Evolutionary conservation across 2,797 vertebrate genomes (phyloP).

Genomic region (Sebastiscus albofasciatus): DNA sequence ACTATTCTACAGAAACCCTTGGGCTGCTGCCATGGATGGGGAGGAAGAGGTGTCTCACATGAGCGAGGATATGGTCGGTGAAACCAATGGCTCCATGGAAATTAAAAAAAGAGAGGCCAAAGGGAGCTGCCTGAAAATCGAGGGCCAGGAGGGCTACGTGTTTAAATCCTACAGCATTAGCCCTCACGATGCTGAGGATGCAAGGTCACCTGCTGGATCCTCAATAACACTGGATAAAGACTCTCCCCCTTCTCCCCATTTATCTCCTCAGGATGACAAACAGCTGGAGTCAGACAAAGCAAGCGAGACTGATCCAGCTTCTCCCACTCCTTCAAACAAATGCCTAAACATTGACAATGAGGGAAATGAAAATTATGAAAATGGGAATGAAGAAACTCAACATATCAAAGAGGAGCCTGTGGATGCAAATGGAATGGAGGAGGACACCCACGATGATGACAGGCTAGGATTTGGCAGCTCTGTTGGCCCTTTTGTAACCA

Average conservation of each 20-base stretch:
- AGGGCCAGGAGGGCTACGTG: slow-evolving; percentile 86
- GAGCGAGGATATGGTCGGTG: slow-evolving; percentile 70
- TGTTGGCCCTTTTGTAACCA: slow-evolving; percentile 83
- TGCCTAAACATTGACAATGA: slow-evolving; percentile 69
- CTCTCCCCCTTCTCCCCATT: slow-evolving; percentile 80
- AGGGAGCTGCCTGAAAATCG: slow-evolving; percentile 83
- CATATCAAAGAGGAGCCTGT: slow-evolving; percentile 81
- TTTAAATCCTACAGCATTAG: slow-evolving; percentile 86
- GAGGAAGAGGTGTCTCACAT: slow-evolving; percentile 78
- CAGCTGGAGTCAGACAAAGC: slow-evolving; percentile 65
- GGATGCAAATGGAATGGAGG: slow-evolving; percentile 84
- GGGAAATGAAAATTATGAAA: slow-evolving; percentile 62
- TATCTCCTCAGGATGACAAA: slow-evolving; percentile 81
- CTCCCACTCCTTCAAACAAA: slow-evolving; percentile 71
- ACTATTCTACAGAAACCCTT: slow-evolving; percentile 61
- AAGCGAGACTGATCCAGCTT: slow-evolving; percentile 67
- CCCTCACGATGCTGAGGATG: slow-evolving; percentile 67
- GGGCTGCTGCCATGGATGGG: slow-evolving; percentile 82
- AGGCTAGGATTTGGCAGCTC: slow-evolving; percentile 83
- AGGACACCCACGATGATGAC: slow-evolving; percentile 86
- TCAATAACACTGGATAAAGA: slow-evolving; percentile 84
- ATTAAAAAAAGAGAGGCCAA: slow-evolving; percentile 82
- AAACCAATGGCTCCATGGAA: slow-evolving; percentile 71
- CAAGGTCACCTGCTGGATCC: slow-evolving; percentile 62
- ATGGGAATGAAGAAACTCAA: slow-evolving; percentile 66